phyloP scores from a whole-genome alignment of 2,113 vertebrate species.

The Gymnocephalus cernua region DNA sequence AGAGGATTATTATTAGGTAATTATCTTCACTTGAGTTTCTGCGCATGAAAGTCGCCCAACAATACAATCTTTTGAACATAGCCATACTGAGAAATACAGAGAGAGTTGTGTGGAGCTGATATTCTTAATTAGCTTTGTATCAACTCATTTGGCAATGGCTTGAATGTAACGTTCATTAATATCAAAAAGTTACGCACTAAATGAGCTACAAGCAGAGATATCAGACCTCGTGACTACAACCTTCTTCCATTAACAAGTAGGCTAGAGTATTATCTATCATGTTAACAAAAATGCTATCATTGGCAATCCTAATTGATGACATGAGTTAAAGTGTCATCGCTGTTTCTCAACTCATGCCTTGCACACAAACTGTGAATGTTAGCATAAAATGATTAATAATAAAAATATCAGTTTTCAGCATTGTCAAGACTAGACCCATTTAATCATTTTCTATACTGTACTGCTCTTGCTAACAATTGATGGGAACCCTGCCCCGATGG shows the following conservation, averaged over 20 bases:
- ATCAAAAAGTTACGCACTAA: no score
- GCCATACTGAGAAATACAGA: no score
- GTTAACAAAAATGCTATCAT: background rate
- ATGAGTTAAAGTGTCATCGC: background rate
- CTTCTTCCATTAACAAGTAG: background rate
- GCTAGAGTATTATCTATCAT: background rate
- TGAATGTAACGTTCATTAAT: no score
- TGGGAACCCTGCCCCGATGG: background rate
- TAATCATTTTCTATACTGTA: background rate
- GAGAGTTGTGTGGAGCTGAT: no score
- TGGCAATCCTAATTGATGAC: background rate
- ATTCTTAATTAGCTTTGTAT: no score
- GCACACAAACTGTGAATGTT: background rate
- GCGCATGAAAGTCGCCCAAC: no score
- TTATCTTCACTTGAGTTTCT: no score
- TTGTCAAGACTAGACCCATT: background rate
- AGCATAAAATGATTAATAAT: background rate
- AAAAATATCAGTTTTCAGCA: background rate
- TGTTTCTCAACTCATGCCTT: slow-evolving; percentile 9
- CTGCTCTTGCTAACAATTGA: background rate
- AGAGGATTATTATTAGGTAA: no score
- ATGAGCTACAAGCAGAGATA: background rate
- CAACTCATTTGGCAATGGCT: no score
- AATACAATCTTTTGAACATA: no score
- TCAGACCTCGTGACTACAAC: background rate